Evolutionary conservation across 2,888 invertebrate genomes (phyloP).

Genomic region (Salpingus planirostris): DNA sequence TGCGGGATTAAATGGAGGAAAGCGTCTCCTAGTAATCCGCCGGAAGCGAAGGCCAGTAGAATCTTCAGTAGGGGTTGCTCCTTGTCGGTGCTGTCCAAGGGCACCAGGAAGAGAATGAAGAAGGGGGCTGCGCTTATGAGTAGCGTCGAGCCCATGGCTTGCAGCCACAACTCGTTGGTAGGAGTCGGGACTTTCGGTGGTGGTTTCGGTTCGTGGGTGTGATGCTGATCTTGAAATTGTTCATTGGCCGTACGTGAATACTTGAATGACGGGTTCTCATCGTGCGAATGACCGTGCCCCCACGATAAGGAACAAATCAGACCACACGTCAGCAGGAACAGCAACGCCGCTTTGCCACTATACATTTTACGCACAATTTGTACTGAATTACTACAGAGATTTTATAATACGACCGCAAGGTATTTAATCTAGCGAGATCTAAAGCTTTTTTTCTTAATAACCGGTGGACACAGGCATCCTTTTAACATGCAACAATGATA

Average conservation of each 20-base stretch:
- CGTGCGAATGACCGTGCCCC: slow-evolving; percentile 34
- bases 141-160: slow-evolving; percentile 83
- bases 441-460: too few relatives aligned
- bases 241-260: slow-evolving; percentile 63
- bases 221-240: slow-evolving; percentile 19
- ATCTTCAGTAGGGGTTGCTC: slow-evolving; percentile 84
- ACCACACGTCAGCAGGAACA: too few relatives aligned
- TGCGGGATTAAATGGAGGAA: slow-evolving; percentile 98
- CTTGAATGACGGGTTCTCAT: slow-evolving; percentile 68
- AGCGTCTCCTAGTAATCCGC: slow-evolving; percentile 94
- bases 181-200: slow-evolving; percentile 12
- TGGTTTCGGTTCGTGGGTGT: slow-evolving; percentile 23
- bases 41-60: slow-evolving; percentile 86
- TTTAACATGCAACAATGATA: too few relatives aligned
- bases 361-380: too few relatives aligned
- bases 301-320: slow-evolving; percentile 28
- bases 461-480: too few relatives aligned
- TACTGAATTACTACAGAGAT: too few relatives aligned
- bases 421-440: too few relatives aligned
- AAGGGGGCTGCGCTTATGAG: slow-evolving; percentile 94
- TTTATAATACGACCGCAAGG: too few relatives aligned
- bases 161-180: slow-evolving; percentile 53
- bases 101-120: slow-evolving; percentile 85
- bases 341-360: too few relatives aligned
- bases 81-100: slow-evolving; percentile 76